These are phyloP conservation scores for Ernsta delagoae DNA, from an alignment of 2,888 invertebrate species.

Conservation along the genomic window DNA sequence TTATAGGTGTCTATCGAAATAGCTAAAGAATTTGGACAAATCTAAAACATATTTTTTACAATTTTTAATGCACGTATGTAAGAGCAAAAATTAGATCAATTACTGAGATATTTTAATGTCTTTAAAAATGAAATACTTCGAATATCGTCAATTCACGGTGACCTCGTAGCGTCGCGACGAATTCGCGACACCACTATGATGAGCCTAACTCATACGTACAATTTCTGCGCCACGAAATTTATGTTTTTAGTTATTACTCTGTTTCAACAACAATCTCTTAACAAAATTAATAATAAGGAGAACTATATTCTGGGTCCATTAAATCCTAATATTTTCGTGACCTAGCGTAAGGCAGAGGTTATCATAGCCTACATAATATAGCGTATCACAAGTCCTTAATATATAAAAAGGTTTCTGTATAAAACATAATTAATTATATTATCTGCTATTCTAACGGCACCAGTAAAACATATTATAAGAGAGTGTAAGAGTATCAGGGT, in stretches of 20 bases:
- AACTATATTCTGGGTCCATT: no score
- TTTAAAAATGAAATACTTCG: slow-evolving; percentile 1
- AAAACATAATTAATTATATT: no score
- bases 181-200: not conserved
- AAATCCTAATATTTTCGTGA: no score
- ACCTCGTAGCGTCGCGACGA: slow-evolving; percentile 11
- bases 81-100: not conserved
- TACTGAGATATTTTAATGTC: slow-evolving; percentile 12
- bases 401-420: no score
- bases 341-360: no score
- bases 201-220: not conserved
- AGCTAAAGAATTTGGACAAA: not conserved
- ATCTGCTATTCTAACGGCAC: no score
- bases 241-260: not conserved
- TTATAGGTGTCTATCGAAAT: no score
- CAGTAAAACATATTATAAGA: no score
- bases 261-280: not conserved
- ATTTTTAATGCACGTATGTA: not conserved
- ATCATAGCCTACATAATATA: no score
- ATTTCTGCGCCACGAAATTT: not conserved
- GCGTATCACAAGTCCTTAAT: no score
- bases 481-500: no score
- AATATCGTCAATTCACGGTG: slow-evolving; percentile 19
- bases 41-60: not conserved
- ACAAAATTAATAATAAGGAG: not conserved